Base-by-base conservation (phyloP, 2,888 invertebrate genomes). In the Drosophila diplacantha region DNA sequence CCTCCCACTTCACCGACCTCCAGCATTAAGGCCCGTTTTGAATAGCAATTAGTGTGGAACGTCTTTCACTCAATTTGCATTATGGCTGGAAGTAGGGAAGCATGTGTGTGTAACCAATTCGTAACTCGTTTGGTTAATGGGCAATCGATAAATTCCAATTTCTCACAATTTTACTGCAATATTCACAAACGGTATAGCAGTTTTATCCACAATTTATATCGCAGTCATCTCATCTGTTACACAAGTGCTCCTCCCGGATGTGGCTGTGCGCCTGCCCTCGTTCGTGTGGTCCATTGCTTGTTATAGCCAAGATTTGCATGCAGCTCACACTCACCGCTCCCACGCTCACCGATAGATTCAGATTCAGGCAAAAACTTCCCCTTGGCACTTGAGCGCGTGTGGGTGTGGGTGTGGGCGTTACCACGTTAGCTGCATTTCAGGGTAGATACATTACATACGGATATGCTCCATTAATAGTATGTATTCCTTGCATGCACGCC, bases 91-190 rank as follows among this genome's bases (percentile, higher is more conserved):
- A 18, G 14, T 53, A 16, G 3, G 5, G 8, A 8, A 3, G 41
- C 18, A 43, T 64, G 38, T 38, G 38, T 39, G 39, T 61, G 61
- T 29, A 59, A 56, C 18, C 31, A 34, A 60, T 63, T 50, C 41
- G 66, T 32, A 65, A 53, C 56, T 65, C 75, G 76, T 78, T 84
- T 77, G 82, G 85, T 83, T 85, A 81, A 84, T 86, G 77, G 85
- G 75, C 85, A 86, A 86, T 84, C 86, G 86, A 85, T 85, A 85
- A 86, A 83, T 84, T 86, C 73, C 82, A 72, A 82, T 83, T 62
- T 81, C 82, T 71, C 75, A 78, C 73, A 83, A 74, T 73, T 79
- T 84, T 84, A 82, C 78, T 84, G 84, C 83, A 78, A 84, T 84
- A 78, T 84, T 84, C 80, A 78, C 83, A 83, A 81, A 79, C 74